These are phyloP conservation scores for Zonotrichia leucophrys DNA, from an alignment of 2,113 vertebrate species.

Conservation along the genomic window DNA sequence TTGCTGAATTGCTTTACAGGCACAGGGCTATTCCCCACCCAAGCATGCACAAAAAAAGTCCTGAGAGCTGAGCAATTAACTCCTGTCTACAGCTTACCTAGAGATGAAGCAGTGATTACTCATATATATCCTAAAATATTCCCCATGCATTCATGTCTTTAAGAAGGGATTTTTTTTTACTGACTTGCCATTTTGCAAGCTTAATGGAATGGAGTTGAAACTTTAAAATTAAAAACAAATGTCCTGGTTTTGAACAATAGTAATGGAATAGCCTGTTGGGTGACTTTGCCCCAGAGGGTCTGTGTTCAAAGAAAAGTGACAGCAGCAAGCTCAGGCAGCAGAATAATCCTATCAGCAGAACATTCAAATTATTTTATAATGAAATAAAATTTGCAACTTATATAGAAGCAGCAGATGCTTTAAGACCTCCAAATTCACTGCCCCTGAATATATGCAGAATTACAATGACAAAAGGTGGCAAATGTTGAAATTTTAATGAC, in stretches of 20 bases:
- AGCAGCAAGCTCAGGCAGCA: neutral
- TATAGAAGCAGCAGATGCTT: neutral
- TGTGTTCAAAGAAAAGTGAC: neutral
- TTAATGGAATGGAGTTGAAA: neutral
- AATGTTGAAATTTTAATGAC: slow-evolving; percentile 15
- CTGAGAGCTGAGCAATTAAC: neutral
- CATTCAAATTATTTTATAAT: neutral
- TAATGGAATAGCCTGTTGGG: neutral
- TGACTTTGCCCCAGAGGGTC: neutral
- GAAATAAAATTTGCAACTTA: neutral
- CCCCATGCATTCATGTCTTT: neutral
- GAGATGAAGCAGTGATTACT: neutral
- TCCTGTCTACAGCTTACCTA: neutral
- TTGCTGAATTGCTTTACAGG: neutral
- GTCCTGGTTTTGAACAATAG: neutral
- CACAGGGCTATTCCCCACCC: neutral
- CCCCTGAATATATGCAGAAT: neutral
- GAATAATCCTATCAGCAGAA: slow-evolving; percentile 5
- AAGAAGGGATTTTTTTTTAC: neutral
- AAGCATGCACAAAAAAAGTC: neutral
- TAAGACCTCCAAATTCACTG: slow-evolving; percentile 9
- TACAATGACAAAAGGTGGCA: slow-evolving; percentile 7
- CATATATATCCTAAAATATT: neutral
- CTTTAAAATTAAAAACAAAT: neutral
- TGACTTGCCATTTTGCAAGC: neutral